Conservation (phyloP, 2,888 invertebrate genomes). For the Mythimna lalbum region DNA sequence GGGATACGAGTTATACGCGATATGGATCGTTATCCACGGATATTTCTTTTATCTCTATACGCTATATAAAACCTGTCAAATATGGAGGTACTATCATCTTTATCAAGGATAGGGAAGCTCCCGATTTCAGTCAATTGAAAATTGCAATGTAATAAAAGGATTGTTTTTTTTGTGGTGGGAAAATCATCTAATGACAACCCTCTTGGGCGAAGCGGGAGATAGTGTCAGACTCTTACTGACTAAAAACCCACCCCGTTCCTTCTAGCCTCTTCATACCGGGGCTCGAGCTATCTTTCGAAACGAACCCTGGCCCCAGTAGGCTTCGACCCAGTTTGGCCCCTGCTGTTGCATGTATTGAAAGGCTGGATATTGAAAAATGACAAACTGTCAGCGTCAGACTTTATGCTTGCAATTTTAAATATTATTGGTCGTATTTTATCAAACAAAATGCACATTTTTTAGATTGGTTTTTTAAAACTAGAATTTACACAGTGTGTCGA, state of each 20-base stretch:
- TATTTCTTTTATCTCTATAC: conserved; percentile 42
- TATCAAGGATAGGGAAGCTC: conserved; percentile 30
- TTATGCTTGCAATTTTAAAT: neutral
- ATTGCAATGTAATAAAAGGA: conserved; percentile 21
- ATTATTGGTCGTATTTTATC: neutral
- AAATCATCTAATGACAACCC: too few species aligned
- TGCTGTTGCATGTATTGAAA: too few species aligned
- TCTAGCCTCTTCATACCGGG: too few species aligned
- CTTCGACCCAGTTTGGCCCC: too few species aligned
- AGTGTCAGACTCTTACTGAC: too few species aligned
- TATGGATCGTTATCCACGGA: conserved; percentile 54
- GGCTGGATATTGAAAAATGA: conserved; percentile 23
- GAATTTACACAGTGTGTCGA: conserved; percentile 1
- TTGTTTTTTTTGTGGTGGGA: too few species aligned
- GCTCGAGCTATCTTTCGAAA: too few species aligned
- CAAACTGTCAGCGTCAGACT: neutral
- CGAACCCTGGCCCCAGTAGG: too few species aligned
- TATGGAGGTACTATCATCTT: conserved; percentile 30
- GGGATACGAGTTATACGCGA: conserved; percentile 56
- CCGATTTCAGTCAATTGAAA: conserved; percentile 19
- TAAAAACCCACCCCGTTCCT: too few species aligned
- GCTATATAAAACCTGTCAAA: conserved; percentile 53
- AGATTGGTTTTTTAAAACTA: conserved; percentile 9
- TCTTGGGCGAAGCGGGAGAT: too few species aligned
- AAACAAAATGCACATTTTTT: conserved; percentile 6